Evolutionary conservation across 2,113 vertebrate species (phyloP).

Genomic region (Anolis carolinensis): DNA sequence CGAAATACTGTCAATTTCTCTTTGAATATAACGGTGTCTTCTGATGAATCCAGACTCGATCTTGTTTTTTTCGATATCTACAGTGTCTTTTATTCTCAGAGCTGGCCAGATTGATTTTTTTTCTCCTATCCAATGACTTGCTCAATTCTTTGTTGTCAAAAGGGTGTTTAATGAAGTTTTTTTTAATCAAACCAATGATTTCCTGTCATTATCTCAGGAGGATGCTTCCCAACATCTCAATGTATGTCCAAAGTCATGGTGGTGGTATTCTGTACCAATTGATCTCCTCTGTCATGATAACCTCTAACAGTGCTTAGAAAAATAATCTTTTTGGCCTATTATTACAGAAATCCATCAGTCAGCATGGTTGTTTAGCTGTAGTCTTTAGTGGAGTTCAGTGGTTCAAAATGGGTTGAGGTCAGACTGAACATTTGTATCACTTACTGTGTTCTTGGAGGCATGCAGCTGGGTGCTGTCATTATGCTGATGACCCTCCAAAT

Average conservation of each 20-base stretch:
- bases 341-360: too few relatives aligned
- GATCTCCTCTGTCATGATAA: neutral
- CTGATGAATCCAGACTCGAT: neutral
- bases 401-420: neutral
- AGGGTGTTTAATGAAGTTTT: neutral
- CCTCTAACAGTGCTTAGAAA: too few relatives aligned
- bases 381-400: neutral
- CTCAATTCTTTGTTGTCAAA: neutral
- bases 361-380: neutral
- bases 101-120: neutral
- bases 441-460: neutral
- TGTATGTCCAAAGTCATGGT: neutral
- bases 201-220: neutral
- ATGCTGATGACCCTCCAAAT: too few relatives aligned
- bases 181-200: neutral
- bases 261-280: neutral
- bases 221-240: neutral
- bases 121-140: neutral
- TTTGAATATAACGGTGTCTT: neutral
- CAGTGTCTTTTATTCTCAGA: neutral
- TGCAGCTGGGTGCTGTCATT: too few relatives aligned
- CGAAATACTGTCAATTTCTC: neutral
- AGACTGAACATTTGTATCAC: neutral
- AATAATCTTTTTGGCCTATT: too few relatives aligned
- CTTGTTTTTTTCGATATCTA: neutral